phyloP scores from a whole-genome alignment of 2,113 vertebrate species.

The Nannobrachium achirus region DNA sequence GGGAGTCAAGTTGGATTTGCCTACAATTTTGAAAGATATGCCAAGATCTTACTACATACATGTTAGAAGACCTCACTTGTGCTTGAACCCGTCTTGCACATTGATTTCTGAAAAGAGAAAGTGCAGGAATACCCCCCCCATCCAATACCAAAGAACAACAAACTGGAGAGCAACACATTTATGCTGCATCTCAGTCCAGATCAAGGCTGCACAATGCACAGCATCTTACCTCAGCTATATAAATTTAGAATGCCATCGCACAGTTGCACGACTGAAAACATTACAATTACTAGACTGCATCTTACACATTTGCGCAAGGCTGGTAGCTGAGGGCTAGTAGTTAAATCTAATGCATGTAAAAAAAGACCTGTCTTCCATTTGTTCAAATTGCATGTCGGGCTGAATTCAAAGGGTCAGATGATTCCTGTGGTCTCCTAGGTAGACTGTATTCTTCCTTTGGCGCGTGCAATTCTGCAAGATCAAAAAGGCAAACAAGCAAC shows the following conservation, averaged over 20 bases:
- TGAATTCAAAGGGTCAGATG: conserved; percentile 56
- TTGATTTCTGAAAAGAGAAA: conserved; percentile 76
- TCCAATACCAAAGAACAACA: conserved; percentile 51
- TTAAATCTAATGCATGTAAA: conserved; percentile 9
- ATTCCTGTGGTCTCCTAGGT: conserved; percentile 68
- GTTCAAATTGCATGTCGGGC: conserved; percentile 59
- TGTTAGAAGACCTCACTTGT: conserved; percentile 63
- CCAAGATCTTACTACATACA: conserved; percentile 73
- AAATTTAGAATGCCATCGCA: conserved; percentile 37
- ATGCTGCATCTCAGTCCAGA: conserved; percentile 58
- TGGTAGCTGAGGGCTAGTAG: conserved; percentile 63
- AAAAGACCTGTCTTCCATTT: conserved; percentile 59
- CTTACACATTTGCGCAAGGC: conserved; percentile 77
- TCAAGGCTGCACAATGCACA: conserved; percentile 75
- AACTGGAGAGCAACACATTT: conserved; percentile 63
- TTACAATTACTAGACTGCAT: conserved; percentile 33
- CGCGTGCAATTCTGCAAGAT: conserved; percentile 75
- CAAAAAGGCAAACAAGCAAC: conserved; percentile 67
- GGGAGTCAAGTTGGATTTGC: conserved; percentile 36
- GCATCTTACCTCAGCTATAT: conserved; percentile 63
- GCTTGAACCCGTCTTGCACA: conserved; percentile 64
- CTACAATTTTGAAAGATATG: conserved; percentile 31
- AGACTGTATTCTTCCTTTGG: conserved; percentile 68
- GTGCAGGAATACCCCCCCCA: conserved; percentile 65
- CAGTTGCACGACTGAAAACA: conserved; percentile 67